Percentiles rank a stretch among this genome's conserved stretches.
phyloP scores from a whole-genome alignment of 2,113 vertebrate species.

The Gnathonemus echidnorhynchus region DNA sequence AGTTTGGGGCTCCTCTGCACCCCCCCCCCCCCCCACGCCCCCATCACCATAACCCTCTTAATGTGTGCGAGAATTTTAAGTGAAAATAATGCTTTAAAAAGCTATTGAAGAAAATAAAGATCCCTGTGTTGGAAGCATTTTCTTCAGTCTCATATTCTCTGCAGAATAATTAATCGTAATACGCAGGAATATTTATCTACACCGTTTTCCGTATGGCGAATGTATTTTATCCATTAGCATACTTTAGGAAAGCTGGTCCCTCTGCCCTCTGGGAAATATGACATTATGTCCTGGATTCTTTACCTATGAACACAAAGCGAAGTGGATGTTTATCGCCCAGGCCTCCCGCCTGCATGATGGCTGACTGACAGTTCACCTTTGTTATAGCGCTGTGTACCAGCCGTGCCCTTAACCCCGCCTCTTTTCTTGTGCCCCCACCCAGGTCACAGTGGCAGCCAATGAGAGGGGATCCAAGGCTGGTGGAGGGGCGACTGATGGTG shows the following conservation, averaged over 20 bases:
- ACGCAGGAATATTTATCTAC: not conserved
- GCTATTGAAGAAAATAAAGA: not conserved
- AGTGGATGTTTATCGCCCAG: constrained; percentile 58
- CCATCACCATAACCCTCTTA: not conserved
- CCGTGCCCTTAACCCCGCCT: constrained; percentile 57
- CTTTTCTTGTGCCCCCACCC: constrained; percentile 23
- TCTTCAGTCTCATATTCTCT: not conserved
- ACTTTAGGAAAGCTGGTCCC: not conserved
- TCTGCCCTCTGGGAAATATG: not conserved
- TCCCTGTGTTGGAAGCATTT: not conserved
- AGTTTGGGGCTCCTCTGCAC: not conserved
- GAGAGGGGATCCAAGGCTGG: constrained; percentile 32
- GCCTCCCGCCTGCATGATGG: constrained; percentile 60
- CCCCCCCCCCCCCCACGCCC: not conserved
- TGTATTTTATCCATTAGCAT: not conserved
- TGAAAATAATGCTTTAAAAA: not conserved
- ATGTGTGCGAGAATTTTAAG: not conserved
- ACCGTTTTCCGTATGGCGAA: not conserved
- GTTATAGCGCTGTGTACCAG: constrained; percentile 59
- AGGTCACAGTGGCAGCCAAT: constrained; percentile 42
- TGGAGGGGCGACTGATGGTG: constrained; percentile 51
- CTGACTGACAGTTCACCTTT: constrained; percentile 67
- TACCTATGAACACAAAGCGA: constrained; percentile 58
- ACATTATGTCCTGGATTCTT: constrained; percentile 59
- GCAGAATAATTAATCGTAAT: not conserved